Percentiles rank a stretch among this genome's conserved stretches.
Conservation (phyloP, 2,888 invertebrate species). For the Odiellus spinosus region DNA sequence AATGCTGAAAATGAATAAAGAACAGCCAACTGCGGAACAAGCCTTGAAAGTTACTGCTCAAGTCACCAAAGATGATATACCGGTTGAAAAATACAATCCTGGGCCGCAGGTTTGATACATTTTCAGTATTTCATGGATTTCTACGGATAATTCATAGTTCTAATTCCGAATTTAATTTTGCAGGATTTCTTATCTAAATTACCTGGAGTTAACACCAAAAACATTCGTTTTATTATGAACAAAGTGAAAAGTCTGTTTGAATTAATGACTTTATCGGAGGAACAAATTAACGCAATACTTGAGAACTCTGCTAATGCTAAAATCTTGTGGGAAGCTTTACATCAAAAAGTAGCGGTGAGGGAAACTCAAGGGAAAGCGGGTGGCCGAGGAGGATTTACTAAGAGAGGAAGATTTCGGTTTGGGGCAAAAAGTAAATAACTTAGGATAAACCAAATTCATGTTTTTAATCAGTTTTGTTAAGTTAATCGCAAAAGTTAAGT, state of each 20-base stretch:
- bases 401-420: too few relatives aligned
- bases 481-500: too few relatives aligned
- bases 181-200: slow-evolving; percentile 62
- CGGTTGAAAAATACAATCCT: slow-evolving; percentile 48
- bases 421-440: too few relatives aligned
- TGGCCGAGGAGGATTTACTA: too few relatives aligned
- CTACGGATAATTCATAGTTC: slow-evolving; percentile 8
- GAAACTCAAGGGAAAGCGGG: too few relatives aligned
- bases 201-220: slow-evolving; percentile 76
- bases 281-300: slow-evolving; percentile 50
- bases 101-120: slow-evolving; percentile 39
- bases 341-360: slow-evolving; percentile 17
- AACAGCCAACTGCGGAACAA: slow-evolving; percentile 56
- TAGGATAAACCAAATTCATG: too few relatives aligned
- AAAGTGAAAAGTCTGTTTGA: slow-evolving; percentile 49
- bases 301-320: slow-evolving; percentile 39
- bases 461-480: too few relatives aligned
- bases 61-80: slow-evolving; percentile 36
- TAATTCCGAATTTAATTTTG: background rate
- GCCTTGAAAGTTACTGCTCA: slow-evolving; percentile 51
- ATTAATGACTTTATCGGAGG: slow-evolving; percentile 36
- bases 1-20: slow-evolving; percentile 57
- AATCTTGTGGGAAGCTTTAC: slow-evolving; percentile 28
- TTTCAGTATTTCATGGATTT: slow-evolving; percentile 19
- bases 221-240: slow-evolving; percentile 57